Percentiles rank a stretch among this genome's conserved stretches.
Evolutionary conservation across 2,797 vertebrate genomes (phyloP).

Genomic region (Trematomus bernacchii): DNA sequence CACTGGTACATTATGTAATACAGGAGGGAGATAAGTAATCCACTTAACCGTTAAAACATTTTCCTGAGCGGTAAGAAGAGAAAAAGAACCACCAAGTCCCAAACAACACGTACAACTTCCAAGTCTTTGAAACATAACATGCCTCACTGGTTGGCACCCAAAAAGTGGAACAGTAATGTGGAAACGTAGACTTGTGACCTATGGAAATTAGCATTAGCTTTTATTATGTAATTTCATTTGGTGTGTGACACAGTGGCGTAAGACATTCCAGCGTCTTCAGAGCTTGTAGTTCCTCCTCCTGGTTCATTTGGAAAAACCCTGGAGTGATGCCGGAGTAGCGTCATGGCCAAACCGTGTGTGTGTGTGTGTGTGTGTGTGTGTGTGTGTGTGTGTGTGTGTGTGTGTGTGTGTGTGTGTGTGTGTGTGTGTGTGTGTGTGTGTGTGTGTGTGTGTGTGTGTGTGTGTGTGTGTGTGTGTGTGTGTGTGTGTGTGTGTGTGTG

Average conservation of each 20-base stretch:
- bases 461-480: no score
- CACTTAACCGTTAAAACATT: constrained; percentile 12
- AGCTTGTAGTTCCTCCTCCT: constrained; percentile 24
- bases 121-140: constrained; percentile 28
- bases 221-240: constrained; percentile 61
- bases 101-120: neutral
- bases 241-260: constrained; percentile 21
- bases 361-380: constrained; percentile 21
- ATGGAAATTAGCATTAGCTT: constrained; percentile 57
- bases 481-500: no score
- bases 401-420: neutral
- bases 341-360: constrained; percentile 28
- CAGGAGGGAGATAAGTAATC: neutral
- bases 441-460: neutral
- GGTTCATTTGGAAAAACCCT: constrained; percentile 56
- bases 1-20: constrained; percentile 4
- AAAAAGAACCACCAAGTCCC: constrained; percentile 2
- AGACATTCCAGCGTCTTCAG: constrained; percentile 57
- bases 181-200: constrained; percentile 55
- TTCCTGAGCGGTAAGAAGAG: neutral
- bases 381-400: no score
- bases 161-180: constrained; percentile 27
- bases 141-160: constrained; percentile 28
- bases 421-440: no score
- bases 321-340: constrained; percentile 24